Evolutionary conservation across 2,113 vertebrate species (phyloP), one percentile per base, ranked within the genome.

Genomic region (Orycteropus afer): DNA sequence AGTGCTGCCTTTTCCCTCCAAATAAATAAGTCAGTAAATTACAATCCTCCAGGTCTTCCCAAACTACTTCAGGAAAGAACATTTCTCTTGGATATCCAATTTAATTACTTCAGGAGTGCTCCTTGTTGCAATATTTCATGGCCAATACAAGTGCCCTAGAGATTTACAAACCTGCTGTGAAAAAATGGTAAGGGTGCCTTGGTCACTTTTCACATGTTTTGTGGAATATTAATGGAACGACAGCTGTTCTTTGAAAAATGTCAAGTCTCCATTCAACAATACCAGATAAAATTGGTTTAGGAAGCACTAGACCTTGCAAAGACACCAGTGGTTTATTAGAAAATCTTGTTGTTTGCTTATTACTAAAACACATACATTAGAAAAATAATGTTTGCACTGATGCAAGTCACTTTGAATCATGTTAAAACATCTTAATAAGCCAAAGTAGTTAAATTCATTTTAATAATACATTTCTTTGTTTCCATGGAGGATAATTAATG

Each of bases 21-120:
- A 78, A 86, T 53, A 63, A 95, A 51, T n/a, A 69, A 88, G 32
- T 78, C 32, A 53, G 8, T 85, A 91, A 94, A 87, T 86, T 77
- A 80, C 22, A 81, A 2, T 82, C 25, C 8, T 89, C 22, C 37
- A 84, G 34, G 15, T 77, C 42, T 94, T 69, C 32, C 79, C 29
- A 78, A 89, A 92, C 95, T 47, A 73, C 20, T 55, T 0, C 40
- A 87, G 23, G 77, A 95, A 93, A 90, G 40, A 89, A n/a, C 34
- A 87, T 78, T 94, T 69, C 45, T 80, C n/a, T 86, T 45, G 47
- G 32, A 59, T 93, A 77, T 40, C 5, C 76, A 91, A 12, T 40
- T 90, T 86, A 90, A 94, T 91, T 82, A 80, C 51, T 71, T 86
- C 40, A 85, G 51, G 59, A 89, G 15, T n/a, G 25, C 23, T 85